Conservation (phyloP, 2,797 vertebrate genomes). For the Morus bassanus region DNA sequence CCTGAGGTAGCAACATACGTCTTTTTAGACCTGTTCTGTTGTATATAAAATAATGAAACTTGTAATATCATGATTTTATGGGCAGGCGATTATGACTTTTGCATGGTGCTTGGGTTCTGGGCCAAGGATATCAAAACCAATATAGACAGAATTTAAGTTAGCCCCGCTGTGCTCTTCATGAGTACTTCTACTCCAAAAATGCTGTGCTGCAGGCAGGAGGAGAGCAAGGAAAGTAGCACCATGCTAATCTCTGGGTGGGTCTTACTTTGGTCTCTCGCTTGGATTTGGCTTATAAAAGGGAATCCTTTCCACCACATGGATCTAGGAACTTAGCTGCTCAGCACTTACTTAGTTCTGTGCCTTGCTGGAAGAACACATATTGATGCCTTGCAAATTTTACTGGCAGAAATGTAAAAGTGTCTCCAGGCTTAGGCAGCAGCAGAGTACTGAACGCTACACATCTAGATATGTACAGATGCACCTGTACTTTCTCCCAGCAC, state of each 20-base stretch:
- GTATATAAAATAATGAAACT: neutral
- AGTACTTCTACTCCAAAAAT: neutral
- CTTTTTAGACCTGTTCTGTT: neutral
- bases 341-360: neutral
- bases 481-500: neutral
- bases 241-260: neutral
- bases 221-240: neutral
- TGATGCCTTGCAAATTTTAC: neutral
- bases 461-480: neutral
- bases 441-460: rapidly evolving
- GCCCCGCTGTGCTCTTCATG: rapidly evolving
- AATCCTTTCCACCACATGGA: neutral
- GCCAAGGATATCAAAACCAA: neutral
- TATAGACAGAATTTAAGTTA: neutral
- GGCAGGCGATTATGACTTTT: neutral
- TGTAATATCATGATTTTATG: neutral
- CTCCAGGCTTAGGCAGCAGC: neutral
- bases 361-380: rapidly evolving
- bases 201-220: neutral
- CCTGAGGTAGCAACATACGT: neutral
- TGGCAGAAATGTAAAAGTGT: neutral
- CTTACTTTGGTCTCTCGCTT: neutral
- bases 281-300: neutral
- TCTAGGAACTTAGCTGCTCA: neutral
- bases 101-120: rapidly evolving